These are phyloP conservation scores for Cygnus atratus DNA, from an alignment of 2,113 vertebrate species.

Conservation along the genomic window DNA sequence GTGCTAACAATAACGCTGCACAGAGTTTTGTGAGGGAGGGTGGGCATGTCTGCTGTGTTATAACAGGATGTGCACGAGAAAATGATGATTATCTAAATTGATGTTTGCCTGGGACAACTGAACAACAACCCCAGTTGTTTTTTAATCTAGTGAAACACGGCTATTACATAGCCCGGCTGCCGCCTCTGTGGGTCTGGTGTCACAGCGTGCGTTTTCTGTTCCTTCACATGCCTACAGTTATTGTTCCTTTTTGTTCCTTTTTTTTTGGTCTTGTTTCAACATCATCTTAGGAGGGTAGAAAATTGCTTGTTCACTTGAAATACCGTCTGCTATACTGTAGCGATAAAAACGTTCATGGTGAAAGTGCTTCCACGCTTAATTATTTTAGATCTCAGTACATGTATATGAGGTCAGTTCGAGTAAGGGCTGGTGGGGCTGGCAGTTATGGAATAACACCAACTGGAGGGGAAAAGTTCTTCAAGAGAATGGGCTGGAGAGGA, in stretches of 20 bases:
- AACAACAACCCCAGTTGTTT: background rate
- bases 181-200: background rate
- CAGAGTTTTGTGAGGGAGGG: background rate
- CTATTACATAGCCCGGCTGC: fast-evolving
- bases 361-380: fast-evolving
- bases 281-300: background rate
- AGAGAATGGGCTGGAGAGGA: background rate
- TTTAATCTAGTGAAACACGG: background rate
- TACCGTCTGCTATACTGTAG: background rate
- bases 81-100: background rate
- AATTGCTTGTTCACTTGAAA: background rate
- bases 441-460: background rate
- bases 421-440: background rate
- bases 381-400: background rate
- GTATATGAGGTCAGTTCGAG: fast-evolving
- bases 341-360: background rate
- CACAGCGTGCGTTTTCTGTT: background rate
- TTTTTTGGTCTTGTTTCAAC: fast-evolving
- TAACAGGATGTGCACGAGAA: background rate
- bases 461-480: background rate
- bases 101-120: background rate
- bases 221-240: background rate
- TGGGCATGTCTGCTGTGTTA: background rate
- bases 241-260: background rate
- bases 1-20: background rate